Conservation (phyloP, 2,113 vertebrate species). For the Brachirus orientalis region DNA sequence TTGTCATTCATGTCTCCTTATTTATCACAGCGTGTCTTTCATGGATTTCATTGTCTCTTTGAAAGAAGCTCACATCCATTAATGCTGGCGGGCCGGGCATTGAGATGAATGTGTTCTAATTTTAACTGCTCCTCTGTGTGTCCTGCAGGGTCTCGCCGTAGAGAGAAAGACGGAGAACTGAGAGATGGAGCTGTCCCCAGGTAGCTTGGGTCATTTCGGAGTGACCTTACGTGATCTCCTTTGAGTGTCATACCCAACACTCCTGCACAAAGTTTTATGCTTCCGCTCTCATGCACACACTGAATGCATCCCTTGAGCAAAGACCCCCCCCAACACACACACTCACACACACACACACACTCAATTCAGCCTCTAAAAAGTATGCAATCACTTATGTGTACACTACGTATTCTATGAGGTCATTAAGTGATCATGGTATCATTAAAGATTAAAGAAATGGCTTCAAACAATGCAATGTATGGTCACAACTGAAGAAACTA, state of each 20-base stretch:
- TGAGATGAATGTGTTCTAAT: constrained; percentile 74
- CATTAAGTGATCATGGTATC: no score
- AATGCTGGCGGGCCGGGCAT: constrained; percentile 59
- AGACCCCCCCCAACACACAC: no score
- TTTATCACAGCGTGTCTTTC: constrained; percentile 50
- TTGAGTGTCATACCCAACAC: constrained; percentile 50
- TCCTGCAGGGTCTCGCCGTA: constrained; percentile 39
- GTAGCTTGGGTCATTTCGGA: constrained; percentile 36
- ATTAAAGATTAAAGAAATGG: no score
- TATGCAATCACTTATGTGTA: constrained; percentile 28
- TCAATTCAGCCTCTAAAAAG: constrained; percentile 29
- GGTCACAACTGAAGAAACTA: no score
- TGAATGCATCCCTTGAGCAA: not conserved
- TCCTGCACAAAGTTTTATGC: no score
- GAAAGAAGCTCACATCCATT: constrained; percentile 66
- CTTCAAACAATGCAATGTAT: no score
- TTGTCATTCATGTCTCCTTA: constrained; percentile 29
- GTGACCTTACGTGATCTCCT: constrained; percentile 38
- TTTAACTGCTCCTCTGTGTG: constrained; percentile 58
- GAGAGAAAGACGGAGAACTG: constrained; percentile 43
- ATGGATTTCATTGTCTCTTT: constrained; percentile 61
- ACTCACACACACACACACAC: no score
- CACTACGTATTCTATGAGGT: no score
- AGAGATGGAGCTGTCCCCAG: constrained; percentile 49
- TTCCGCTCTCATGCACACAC: not conserved